A percentile compares a stretch with the other conserved stretches of the same genome.
These are phyloP conservation scores for Hystrix cristata DNA, from an alignment of 2,113 vertebrate species.

Conservation along the genomic window DNA sequence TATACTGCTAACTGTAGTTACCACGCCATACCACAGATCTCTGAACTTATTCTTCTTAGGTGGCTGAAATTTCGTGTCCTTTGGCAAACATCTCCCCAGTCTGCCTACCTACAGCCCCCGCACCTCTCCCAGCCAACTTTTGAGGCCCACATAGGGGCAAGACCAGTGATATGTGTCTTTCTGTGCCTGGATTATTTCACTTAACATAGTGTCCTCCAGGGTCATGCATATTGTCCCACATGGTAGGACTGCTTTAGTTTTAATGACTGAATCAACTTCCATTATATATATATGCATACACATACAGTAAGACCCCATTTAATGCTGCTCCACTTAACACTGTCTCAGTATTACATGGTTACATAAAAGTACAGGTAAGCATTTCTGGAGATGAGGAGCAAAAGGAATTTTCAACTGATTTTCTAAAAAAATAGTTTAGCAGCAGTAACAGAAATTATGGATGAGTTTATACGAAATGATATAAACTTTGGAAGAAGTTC, in stretches of 20 bases:
- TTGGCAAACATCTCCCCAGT: not conserved
- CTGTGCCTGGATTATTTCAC: not conserved
- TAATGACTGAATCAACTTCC: not conserved
- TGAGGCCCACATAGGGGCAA: too few species aligned
- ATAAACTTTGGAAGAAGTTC: too few species aligned
- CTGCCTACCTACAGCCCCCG: not conserved
- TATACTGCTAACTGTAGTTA: not conserved
- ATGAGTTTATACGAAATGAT: too few species aligned
- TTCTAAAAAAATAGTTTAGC: too few species aligned
- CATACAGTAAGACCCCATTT: too few species aligned
- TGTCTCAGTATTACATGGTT: too few species aligned
- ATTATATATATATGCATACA: too few species aligned
- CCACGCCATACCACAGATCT: not conserved
- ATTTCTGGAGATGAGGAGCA: too few species aligned
- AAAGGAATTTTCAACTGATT: too few species aligned
- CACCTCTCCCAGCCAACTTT: not conserved
- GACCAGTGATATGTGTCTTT: not conserved
- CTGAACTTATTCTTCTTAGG: not conserved
- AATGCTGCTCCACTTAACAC: too few species aligned
- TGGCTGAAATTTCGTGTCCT: not conserved
- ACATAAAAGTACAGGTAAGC: too few species aligned
- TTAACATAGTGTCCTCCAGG: not conserved
- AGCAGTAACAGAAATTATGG: too few species aligned
- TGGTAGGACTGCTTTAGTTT: not conserved
- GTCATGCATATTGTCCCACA: fast-evolving